Conservation (phyloP, 2,113 vertebrate genomes). For the Sinosuthora webbiana region DNA sequence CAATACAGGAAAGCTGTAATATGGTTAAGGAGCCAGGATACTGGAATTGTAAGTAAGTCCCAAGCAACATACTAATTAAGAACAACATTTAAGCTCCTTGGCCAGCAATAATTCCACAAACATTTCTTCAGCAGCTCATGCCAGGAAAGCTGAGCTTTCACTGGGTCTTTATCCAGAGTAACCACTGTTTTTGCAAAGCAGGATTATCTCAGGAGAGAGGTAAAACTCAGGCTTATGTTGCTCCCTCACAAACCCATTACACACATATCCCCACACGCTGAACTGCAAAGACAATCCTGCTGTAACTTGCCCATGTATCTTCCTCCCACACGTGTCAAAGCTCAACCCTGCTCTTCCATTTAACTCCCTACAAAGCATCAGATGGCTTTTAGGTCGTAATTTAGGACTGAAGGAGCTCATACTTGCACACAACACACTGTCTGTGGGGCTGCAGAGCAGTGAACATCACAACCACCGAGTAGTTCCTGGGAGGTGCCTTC, state of each 20-base stretch:
- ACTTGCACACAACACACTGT: conserved; percentile 96
- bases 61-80: neutral
- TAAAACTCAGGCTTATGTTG: neutral
- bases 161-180: neutral
- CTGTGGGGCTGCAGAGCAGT: conserved; percentile 95
- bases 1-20: neutral
- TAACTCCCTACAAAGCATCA: neutral
- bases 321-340: rapidly evolving
- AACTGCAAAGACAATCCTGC: neutral
- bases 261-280: neutral
- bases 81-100: neutral
- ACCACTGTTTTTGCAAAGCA: neutral
- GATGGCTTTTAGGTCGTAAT: neutral
- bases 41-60: neutral
- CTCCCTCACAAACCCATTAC: neutral
- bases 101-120: neutral
- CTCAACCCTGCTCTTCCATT: neutral
- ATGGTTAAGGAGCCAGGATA: neutral
- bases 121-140: neutral
- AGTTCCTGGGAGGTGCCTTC: conserved; percentile 93
- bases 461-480: conserved; percentile 96
- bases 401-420: conserved; percentile 54
- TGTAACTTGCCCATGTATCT: neutral
- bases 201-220: neutral
- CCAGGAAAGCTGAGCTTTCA: neutral